A percentile compares a stretch with the other conserved stretches of the same genome.
phyloP scores from a whole-genome alignment of 2,113 vertebrate genomes.

The Eolophus roseicapilla region DNA sequence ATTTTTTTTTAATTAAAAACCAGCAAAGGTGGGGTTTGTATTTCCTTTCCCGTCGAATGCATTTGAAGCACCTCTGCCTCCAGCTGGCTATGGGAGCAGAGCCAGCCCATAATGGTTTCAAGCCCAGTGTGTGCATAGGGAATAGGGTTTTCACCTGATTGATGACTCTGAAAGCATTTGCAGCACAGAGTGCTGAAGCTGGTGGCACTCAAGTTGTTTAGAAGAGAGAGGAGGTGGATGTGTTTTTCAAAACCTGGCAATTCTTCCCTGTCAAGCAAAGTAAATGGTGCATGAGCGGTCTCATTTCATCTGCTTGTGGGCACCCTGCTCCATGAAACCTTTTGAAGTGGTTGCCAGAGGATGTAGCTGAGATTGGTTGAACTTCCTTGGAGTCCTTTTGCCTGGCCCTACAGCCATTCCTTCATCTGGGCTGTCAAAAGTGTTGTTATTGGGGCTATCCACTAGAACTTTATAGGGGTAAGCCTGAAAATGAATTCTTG shows the following conservation, averaged over 20 bases:
- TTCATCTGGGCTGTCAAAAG: not conserved
- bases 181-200: not conserved
- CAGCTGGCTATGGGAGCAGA: slow-evolving; percentile 58
- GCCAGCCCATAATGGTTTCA: slow-evolving; percentile 52
- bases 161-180: not conserved
- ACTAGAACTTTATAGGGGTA: not conserved
- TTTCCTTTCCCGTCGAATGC: slow-evolving; percentile 20
- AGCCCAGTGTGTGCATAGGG: slow-evolving; percentile 24
- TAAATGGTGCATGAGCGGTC: slow-evolving; percentile 15
- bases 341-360: slow-evolving; percentile 50
- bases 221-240: not conserved
- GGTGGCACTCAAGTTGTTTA: slow-evolving; percentile 1
- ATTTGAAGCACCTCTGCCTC: slow-evolving; percentile 63
- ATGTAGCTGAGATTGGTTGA: slow-evolving; percentile 16
- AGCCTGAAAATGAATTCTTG: not conserved
- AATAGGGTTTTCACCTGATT: slow-evolving; percentile 29
- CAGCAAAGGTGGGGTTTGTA: slow-evolving; percentile 11
- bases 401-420: not conserved
- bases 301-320: slow-evolving; percentile 3
- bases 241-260: slow-evolving; percentile 10
- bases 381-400: not conserved
- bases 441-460: not conserved
- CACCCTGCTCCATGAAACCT: not conserved
- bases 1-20: slow-evolving; percentile 55
- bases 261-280: slow-evolving; percentile 14